Evolutionary conservation across 37 sponge, comb jelly and placozoan genomes (phyloP).

Genomic region (Halichondria panicea): DNA sequence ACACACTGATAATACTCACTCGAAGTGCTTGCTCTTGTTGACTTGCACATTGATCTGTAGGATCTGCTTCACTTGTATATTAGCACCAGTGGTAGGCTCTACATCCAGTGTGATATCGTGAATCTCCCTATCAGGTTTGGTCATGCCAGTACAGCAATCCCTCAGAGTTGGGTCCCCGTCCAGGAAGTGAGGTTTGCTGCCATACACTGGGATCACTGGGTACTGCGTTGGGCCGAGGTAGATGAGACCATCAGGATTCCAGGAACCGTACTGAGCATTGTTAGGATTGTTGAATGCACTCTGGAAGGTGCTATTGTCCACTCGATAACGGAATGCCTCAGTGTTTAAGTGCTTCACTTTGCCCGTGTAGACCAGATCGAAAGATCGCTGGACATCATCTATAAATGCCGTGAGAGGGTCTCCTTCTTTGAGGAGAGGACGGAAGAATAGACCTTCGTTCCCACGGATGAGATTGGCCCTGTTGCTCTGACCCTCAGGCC

Average conservation of each 20-base stretch:
- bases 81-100: conserved; percentile 76
- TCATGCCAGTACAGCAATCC: conserved; percentile 44
- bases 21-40: conserved; percentile 19
- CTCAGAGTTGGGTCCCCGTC: conserved; percentile 65
- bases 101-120: conserved; percentile 65
- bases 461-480: conserved; percentile 67
- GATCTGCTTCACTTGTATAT: conserved; percentile 21
- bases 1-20: conserved; percentile 17
- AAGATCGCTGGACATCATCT: conserved; percentile 72
- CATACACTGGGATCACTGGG: conserved; percentile 68
- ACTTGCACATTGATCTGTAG: conserved; percentile 70
- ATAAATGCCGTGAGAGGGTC: conserved; percentile 67
- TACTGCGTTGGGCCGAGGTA: conserved; percentile 60
- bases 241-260: conserved; percentile 69
- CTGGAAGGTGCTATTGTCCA: conserved; percentile 38
- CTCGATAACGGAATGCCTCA: conserved; percentile 52
- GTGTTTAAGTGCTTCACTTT: conserved; percentile 41
- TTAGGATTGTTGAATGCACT: conserved; percentile 31
- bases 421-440: conserved; percentile 56
- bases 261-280: conserved; percentile 65
- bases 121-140: conserved; percentile 21
- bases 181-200: conserved; percentile 84
- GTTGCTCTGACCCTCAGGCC: conserved; percentile 37
- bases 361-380: conserved; percentile 43
- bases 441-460: conserved; percentile 87